Evolutionary conservation across 2,113 vertebrate genomes (phyloP).

Genomic region (Hippocampus zosterae): DNA sequence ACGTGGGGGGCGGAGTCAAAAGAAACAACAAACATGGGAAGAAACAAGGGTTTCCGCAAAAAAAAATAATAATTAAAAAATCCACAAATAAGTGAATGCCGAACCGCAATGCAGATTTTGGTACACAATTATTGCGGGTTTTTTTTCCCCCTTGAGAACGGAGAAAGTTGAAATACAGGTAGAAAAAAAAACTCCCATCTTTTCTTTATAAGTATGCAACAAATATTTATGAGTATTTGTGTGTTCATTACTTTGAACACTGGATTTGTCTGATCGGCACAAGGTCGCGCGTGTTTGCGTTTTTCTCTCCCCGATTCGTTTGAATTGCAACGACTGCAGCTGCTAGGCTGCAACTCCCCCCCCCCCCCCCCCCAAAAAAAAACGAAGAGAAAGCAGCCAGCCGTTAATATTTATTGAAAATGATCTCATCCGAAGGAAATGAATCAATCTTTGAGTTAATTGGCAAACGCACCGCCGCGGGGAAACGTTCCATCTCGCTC

Average conservation of each 20-base stretch:
- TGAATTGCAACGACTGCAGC: constrained; percentile 30
- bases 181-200: too few species aligned
- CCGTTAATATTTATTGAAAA: constrained; percentile 63
- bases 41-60: too few species aligned
- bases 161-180: too few species aligned
- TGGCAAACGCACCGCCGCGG: constrained; percentile 18
- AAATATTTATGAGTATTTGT: background rate
- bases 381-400: constrained; percentile 24
- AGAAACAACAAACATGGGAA: too few species aligned
- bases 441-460: constrained; percentile 37
- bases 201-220: too few species aligned
- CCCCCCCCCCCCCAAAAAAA: too few species aligned
- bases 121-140: too few species aligned
- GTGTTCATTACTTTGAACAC: background rate
- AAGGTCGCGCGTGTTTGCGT: constrained; percentile 44
- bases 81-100: too few species aligned
- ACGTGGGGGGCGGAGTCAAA: too few species aligned
- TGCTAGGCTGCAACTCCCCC: constrained; percentile 12
- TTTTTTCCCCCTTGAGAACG: too few species aligned
- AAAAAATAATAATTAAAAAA: too few species aligned
- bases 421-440: constrained; percentile 39
- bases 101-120: too few species aligned
- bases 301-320: constrained; percentile 40
- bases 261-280: constrained; percentile 4
- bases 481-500: background rate